Percentiles rank a stretch among this genome's conserved stretches.
Conservation (phyloP, 2,113 vertebrate genomes). For the Halichoeres trimaculatus region DNA sequence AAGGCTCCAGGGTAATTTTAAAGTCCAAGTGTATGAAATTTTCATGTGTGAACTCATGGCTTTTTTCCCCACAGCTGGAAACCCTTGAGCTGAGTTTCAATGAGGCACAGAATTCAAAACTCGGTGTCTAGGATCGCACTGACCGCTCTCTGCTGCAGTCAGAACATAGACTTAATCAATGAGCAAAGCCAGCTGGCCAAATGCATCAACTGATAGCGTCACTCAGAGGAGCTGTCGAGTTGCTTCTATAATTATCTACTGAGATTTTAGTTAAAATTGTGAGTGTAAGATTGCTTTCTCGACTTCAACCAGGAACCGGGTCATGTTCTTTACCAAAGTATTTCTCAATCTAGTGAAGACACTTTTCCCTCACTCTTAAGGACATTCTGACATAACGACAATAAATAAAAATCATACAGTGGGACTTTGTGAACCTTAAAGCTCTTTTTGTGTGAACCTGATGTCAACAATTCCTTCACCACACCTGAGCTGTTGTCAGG, state of each 20-base stretch:
- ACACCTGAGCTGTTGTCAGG: too few relatives aligned
- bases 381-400: too few relatives aligned
- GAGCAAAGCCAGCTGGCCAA: background rate
- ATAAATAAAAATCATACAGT: too few relatives aligned
- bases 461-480: too few relatives aligned
- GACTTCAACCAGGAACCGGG: background rate
- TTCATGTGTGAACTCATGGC: conserved; percentile 21
- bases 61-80: conserved; percentile 14
- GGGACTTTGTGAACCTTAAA: too few relatives aligned
- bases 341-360: too few relatives aligned
- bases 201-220: background rate
- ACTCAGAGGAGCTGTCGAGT: background rate
- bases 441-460: too few relatives aligned
- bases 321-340: too few relatives aligned
- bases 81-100: background rate
- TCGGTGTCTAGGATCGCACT: conserved; percentile 1
- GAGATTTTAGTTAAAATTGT: background rate
- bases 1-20: background rate
- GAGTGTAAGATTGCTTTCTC: background rate
- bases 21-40: conserved; percentile 29
- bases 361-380: too few relatives aligned
- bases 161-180: background rate
- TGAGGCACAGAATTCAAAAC: conserved; percentile 1
- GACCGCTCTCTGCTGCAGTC: background rate
- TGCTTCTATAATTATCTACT: background rate